Evolutionary conservation across 2,113 vertebrate species (phyloP).

Genomic region (Apeltes quadracus): DNA sequence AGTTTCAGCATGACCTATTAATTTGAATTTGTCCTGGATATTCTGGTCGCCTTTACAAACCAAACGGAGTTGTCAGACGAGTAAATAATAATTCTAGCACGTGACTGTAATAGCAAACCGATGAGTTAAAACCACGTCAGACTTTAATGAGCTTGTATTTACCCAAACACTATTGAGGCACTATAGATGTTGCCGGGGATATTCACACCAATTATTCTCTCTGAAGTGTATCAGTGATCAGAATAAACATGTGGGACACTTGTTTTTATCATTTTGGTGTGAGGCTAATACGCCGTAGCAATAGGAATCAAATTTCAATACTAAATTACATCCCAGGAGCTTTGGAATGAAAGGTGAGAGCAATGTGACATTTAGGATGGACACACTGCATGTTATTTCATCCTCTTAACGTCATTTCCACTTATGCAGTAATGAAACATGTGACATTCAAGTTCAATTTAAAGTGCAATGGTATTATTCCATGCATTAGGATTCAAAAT

Average conservation of each 20-base stretch:
- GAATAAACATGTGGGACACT: conserved; percentile 50
- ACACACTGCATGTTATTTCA: conserved; percentile 68
- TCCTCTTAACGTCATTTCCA: conserved; percentile 53
- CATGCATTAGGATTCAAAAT: conserved; percentile 41
- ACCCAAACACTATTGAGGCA: background rate
- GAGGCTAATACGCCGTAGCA: conserved; percentile 47
- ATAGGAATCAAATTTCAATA: conserved; percentile 69
- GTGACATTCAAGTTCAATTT: conserved; percentile 80
- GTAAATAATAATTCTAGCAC: background rate
- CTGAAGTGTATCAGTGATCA: conserved; percentile 36
- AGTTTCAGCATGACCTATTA: background rate
- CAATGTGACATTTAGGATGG: conserved; percentile 78
- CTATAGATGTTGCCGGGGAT: background rate
- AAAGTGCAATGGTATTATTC: conserved; percentile 69
- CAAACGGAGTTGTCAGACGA: background rate
- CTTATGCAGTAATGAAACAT: conserved; percentile 76
- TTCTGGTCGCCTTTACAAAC: background rate
- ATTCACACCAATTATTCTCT: conserved; percentile 33
- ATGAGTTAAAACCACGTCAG: conserved; percentile 1
- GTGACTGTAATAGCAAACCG: background rate
- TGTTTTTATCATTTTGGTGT: conserved; percentile 26
- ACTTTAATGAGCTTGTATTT: background rate
- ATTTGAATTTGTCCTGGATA: background rate
- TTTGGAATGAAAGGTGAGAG: conserved; percentile 70
- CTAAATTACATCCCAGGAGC: conserved; percentile 61